These are phyloP conservation scores for Phalacrocorax carbo DNA, from an alignment of 2,113 vertebrate species.

Conservation along the genomic window DNA sequence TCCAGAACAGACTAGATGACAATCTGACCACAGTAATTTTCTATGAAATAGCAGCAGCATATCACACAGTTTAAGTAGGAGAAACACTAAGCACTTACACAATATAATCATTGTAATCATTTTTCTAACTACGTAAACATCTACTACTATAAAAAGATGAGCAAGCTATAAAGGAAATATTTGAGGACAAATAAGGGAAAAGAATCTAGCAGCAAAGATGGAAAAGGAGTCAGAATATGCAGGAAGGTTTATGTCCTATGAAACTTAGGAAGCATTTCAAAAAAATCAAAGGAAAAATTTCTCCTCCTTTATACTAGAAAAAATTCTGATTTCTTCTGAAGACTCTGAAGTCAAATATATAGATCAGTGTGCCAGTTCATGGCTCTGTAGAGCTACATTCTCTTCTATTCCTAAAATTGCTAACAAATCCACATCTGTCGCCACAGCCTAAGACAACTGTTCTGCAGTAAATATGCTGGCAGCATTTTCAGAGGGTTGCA, in stretches of 20 bases:
- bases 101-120: constrained; percentile 44
- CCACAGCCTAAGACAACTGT: neutral
- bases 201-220: neutral
- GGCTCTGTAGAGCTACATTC: neutral
- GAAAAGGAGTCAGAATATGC: neutral
- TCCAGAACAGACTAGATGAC: constrained; percentile 29
- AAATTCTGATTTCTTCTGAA: neutral
- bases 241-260: neutral
- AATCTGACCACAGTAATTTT: constrained; percentile 63
- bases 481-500: fast-evolving
- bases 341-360: neutral
- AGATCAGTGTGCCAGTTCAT: neutral
- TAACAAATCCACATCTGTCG: neutral
- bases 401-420: neutral
- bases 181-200: constrained; percentile 4
- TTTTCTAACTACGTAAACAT: constrained; percentile 62
- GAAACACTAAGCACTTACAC: constrained; percentile 41
- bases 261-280: neutral
- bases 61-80: neutral
- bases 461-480: neutral
- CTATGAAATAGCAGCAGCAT: constrained; percentile 52
- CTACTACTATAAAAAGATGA: constrained; percentile 28
- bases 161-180: constrained; percentile 19
- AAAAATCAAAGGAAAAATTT: neutral
- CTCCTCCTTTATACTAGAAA: neutral